Evolutionary conservation across 1,140 invertebrate genomes (phyloP), one percentile per base, ranked within the genome.

Genomic region (Dinothrombium tinctorium): DNA sequence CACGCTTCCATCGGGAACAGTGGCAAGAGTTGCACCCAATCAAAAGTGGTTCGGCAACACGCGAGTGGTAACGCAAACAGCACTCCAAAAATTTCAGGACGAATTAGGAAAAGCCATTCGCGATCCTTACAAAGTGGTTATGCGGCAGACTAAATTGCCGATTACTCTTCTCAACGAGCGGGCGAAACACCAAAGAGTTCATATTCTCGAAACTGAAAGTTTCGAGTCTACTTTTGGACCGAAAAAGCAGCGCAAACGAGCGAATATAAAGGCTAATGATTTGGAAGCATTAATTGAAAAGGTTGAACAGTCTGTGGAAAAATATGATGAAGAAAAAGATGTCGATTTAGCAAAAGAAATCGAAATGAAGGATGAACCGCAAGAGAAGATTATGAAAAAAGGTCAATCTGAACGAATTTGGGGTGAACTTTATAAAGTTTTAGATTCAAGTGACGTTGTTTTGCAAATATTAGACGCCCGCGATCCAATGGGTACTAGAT

Each of bases 351-450:
- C 82, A 1, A 17, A 42, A n/a, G 57, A 57, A 17, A 49, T 48
- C 33, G 55, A 54, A 17, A 51, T 48, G 6, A 51, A 54, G 41
- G 54, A 57, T 32, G 57, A 56, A 20, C 54, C 51, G 4, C 42
- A 52, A 42, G 61, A 62, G 41, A 53, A 48, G 49, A 70, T 87
- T 3, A 86, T 87, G 71, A 71, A 65, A 37, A 82, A 83, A 23
- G 94, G 92, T 3, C 83, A 90, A 56, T 95, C 87, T 52, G 90
- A 73, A 63, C 68, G 94, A 50, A 92, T 99, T 53, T 99, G 94
- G 92, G 92, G 90, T 65, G 94, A 99, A 60, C 59, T 99, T 6
- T 95, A 98, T 56, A 99, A 99, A 70, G 68, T 96, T 8, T 77
- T 99, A 35, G 94, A 99, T 60, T 96, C 90, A 7, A 92, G 89